Evolutionary conservation across 2,888 invertebrate species (phyloP).

Genomic region (Pandemis corylana): DNA sequence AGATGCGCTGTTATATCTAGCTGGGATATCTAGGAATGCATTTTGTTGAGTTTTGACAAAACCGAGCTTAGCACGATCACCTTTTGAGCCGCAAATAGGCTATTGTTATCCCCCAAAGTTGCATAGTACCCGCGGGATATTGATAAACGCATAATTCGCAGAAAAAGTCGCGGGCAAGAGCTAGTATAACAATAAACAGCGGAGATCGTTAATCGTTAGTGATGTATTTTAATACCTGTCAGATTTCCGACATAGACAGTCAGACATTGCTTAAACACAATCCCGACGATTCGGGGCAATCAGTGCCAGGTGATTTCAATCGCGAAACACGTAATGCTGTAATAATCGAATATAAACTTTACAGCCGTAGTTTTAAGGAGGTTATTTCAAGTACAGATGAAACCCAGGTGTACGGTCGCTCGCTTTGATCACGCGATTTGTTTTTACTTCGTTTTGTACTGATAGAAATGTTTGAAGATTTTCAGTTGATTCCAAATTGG

Average conservation of each 20-base stretch:
- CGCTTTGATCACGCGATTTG: constrained; percentile 24
- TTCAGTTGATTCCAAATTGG: background rate
- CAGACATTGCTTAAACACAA: background rate
- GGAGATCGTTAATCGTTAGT: background rate
- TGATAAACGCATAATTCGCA: too few relatives aligned
- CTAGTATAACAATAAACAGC: background rate
- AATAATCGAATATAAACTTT: background rate
- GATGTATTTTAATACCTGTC: background rate
- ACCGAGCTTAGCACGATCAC: too few relatives aligned
- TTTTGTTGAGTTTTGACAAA: too few relatives aligned
- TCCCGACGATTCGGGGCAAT: background rate
- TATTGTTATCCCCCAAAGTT: too few relatives aligned
- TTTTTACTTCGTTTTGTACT: constrained; percentile 1
- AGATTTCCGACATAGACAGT: constrained; percentile 8
- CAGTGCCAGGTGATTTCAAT: constrained; percentile 12
- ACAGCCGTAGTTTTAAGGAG: background rate
- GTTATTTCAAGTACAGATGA: constrained; percentile 1
- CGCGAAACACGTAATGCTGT: background rate
- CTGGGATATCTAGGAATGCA: too few relatives aligned
- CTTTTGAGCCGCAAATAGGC: too few relatives aligned
- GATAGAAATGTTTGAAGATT: constrained; percentile 17
- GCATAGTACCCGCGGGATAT: too few relatives aligned
- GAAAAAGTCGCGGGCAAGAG: too few relatives aligned
- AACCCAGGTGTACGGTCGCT: background rate
- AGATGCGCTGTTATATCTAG: too few relatives aligned